Conservation (phyloP, 2,797 vertebrate species). For the Takifugu rubripes region DNA sequence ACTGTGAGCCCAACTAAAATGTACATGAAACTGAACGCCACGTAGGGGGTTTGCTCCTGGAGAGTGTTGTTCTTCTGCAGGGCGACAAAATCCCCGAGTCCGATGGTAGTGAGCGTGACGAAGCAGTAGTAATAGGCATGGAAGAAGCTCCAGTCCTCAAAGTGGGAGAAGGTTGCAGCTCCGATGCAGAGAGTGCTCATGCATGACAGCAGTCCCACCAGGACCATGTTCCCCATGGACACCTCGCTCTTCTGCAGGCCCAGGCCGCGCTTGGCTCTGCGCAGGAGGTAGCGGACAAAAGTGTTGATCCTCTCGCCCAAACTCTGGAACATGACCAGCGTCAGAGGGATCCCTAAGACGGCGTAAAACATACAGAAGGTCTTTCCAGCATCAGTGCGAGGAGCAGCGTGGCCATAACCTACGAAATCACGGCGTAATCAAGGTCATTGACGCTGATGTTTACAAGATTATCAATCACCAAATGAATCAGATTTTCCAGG, state of each 20-base stretch:
- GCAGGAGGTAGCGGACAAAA: conserved; percentile 78
- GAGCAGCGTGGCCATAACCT: conserved; percentile 88
- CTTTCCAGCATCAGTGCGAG: conserved; percentile 84
- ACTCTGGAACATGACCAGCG: conserved; percentile 91
- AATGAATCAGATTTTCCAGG: no score
- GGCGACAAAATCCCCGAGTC: conserved; percentile 90
- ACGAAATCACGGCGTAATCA: conserved; percentile 30
- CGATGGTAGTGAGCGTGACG: conserved; percentile 88
- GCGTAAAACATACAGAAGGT: conserved; percentile 92
- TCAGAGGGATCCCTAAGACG: conserved; percentile 87
- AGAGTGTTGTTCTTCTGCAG: conserved; percentile 83
- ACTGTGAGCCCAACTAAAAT: conserved; percentile 87
- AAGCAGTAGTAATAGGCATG: conserved; percentile 90
- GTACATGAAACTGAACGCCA: conserved; percentile 89
- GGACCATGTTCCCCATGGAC: conserved; percentile 88
- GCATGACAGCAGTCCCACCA: conserved; percentile 86
- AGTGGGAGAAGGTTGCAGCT: conserved; percentile 84
- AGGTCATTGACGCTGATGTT: conserved; percentile 21
- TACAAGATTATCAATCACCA: no score
- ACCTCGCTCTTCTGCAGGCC: conserved; percentile 79
- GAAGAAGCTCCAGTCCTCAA: conserved; percentile 90
- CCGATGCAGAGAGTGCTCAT: conserved; percentile 81
- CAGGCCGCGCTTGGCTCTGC: conserved; percentile 80
- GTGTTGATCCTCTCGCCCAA: conserved; percentile 89
- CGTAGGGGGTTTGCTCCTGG: conserved; percentile 80